These are phyloP conservation scores for Ethmia dodecea DNA, from an alignment of 2,888 invertebrate species.

Conservation along the genomic window DNA sequence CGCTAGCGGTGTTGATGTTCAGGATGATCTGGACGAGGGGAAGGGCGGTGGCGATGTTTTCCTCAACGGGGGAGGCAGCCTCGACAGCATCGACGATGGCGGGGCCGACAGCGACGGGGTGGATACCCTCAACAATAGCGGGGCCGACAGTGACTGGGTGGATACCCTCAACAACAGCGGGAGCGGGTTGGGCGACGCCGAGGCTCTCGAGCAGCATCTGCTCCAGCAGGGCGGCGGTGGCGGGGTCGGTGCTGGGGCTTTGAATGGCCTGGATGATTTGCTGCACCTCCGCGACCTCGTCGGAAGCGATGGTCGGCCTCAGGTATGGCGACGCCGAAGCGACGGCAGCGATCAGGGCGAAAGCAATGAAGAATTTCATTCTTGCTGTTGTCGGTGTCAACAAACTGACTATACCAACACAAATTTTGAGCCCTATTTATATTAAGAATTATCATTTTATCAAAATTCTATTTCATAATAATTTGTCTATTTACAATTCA, in stretches of 20 bases:
- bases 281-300: too few relatives aligned
- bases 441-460: too few relatives aligned
- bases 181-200: slow-evolving; percentile 23
- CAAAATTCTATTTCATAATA: too few relatives aligned
- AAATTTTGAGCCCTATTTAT: too few relatives aligned
- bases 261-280: too few relatives aligned
- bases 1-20: slow-evolving; percentile 24
- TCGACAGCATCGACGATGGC: slow-evolving; percentile 5
- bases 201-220: slow-evolving; percentile 32
- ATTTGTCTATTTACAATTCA: too few relatives aligned
- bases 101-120: slow-evolving; percentile 5
- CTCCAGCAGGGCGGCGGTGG: slow-evolving; percentile 37
- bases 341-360: too few relatives aligned
- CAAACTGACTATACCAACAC: too few relatives aligned
- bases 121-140: slow-evolving; percentile 14
- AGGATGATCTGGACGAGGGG: slow-evolving; percentile 35
- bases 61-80: slow-evolving; percentile 9
- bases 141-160: slow-evolving; percentile 16
- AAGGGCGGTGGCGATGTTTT: slow-evolving; percentile 5
- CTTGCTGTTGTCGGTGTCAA: too few relatives aligned
- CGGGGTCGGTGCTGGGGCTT: slow-evolving; percentile 46
- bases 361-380: too few relatives aligned
- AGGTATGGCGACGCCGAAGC: too few relatives aligned
- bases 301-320: too few relatives aligned
- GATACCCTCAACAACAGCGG: slow-evolving; percentile 23